Base-by-base conservation (phyloP, 2,888 invertebrate species). In the Oligia fasciuncula region DNA sequence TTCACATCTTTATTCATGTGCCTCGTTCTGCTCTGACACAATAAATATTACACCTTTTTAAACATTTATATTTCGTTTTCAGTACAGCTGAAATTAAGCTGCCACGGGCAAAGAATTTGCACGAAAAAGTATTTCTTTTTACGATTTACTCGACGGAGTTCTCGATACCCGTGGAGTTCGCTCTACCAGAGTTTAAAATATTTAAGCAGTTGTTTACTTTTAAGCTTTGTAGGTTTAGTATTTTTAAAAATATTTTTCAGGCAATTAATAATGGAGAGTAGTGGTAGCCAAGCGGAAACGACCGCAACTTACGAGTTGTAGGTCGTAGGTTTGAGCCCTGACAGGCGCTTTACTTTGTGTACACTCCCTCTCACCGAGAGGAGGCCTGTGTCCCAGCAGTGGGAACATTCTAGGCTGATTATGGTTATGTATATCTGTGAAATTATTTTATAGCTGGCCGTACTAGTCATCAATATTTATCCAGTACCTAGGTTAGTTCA, bases 61-160 rank as follows among this genome's bases (percentile, higher is more conserved):
- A 79, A 66, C 72, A 79, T 79, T 71, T 79, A 72, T 72, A 66
- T 19, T 29, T 72, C 23, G 14, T 79, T 66, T 79, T 49, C 40
- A 65, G 71, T 2, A 29, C 11, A 40, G 4, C 70, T 23, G 13
- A 43, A 63, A 62, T 49, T 49, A 54, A 46, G 17, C 63, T 23
- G 11, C n/a, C 19, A 19, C 19, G 43, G 19, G 63, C 5, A 79
- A 57, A 40, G 17, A 43, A 46, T 70, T 70, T 65, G 14, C 17
- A 57, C 9, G 46, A 57, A 49, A 69, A 57, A 13, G 9, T n/a
- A 13, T 79, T 57, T 57, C 0, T n/a, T 78, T 77, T 40, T 40
- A n/a, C 5, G 49, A 75, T 1, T 57, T 49, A 35, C 3, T 23
- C 54, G 54, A 57, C 23, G 9, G 54, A 57, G 54, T 51, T 51